Evolutionary conservation across 2,113 vertebrate species (phyloP).

Genomic region (Colius striatus): DNA sequence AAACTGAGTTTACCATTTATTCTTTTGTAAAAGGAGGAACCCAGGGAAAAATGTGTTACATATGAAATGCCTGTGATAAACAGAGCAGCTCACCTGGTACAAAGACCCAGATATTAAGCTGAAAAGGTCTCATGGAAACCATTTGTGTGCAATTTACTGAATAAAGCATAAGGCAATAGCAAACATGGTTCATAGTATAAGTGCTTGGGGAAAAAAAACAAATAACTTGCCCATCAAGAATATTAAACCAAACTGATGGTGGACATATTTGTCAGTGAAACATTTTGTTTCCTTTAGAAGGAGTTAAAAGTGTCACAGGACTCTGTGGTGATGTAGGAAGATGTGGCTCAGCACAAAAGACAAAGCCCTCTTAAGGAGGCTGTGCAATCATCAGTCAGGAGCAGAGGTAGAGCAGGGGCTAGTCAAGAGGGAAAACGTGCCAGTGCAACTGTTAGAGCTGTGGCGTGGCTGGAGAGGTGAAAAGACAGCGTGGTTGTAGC

Average conservation of each 20-base stretch:
- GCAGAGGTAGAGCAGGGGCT: not conserved
- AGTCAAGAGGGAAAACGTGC: not conserved
- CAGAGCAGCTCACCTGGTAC: slow-evolving; percentile 33
- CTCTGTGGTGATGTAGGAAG: not conserved
- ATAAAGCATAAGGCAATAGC: not conserved
- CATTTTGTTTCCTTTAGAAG: not conserved
- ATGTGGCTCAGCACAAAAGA: not conserved
- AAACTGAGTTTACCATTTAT: not conserved
- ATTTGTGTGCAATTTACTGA: slow-evolving; percentile 33
- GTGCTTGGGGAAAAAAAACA: not conserved
- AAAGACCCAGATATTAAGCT: not conserved
- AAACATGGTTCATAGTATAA: not conserved
- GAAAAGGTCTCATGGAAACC: slow-evolving; percentile 59
- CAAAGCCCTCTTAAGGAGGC: not conserved
- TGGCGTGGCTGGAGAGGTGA: not conserved
- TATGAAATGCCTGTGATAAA: slow-evolving; percentile 15
- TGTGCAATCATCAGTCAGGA: not conserved
- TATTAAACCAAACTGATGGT: not conserved
- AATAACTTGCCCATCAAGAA: not conserved
- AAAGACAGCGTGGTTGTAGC: not conserved
- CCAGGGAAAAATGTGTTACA: not conserved
- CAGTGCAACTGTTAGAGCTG: not conserved
- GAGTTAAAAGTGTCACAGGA: not conserved
- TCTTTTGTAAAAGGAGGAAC: slow-evolving; percentile 33
- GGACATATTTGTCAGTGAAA: not conserved